These are phyloP conservation scores for Mechanitis mazaeus DNA, from an alignment of 2,888 invertebrate genomes.

Conservation along the genomic window DNA sequence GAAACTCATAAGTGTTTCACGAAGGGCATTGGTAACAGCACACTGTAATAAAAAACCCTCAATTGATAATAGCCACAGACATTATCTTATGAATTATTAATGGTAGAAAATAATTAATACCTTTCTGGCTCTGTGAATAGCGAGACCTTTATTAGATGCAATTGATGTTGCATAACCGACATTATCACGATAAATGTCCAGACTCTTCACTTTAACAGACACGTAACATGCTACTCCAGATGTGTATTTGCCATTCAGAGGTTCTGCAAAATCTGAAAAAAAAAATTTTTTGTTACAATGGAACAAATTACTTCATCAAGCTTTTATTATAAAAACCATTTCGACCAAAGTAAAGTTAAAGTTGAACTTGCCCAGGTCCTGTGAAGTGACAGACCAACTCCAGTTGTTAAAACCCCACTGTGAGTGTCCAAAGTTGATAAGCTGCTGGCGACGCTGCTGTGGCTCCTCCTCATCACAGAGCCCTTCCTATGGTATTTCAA, in stretches of 20 bases:
- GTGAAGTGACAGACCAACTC: constrained; percentile 70
- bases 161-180: constrained; percentile 65
- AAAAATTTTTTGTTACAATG: not conserved
- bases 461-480: constrained; percentile 55
- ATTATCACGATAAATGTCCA: constrained; percentile 68
- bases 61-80: not conserved
- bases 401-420: constrained; percentile 74
- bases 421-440: constrained; percentile 69
- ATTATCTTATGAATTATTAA: not conserved
- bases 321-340: too few species aligned
- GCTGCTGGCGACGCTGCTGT: constrained; percentile 55
- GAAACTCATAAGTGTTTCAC: constrained; percentile 66
- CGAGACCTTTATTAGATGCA: constrained; percentile 57
- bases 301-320: too few species aligned
- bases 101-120: constrained; percentile 34
- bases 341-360: too few species aligned
- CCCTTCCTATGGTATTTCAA: constrained; percentile 25
- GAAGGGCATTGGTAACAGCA: constrained; percentile 67
- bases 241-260: constrained; percentile 57
- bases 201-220: constrained; percentile 56
- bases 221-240: constrained; percentile 68
- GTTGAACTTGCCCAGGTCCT: constrained; percentile 56
- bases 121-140: constrained; percentile 68
- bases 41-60: constrained; percentile 42
- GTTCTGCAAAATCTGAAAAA: constrained; percentile 65